These are phyloP conservation scores for Acronicta psi DNA, from an alignment of 2,888 invertebrate species.

Conservation along the genomic window DNA sequence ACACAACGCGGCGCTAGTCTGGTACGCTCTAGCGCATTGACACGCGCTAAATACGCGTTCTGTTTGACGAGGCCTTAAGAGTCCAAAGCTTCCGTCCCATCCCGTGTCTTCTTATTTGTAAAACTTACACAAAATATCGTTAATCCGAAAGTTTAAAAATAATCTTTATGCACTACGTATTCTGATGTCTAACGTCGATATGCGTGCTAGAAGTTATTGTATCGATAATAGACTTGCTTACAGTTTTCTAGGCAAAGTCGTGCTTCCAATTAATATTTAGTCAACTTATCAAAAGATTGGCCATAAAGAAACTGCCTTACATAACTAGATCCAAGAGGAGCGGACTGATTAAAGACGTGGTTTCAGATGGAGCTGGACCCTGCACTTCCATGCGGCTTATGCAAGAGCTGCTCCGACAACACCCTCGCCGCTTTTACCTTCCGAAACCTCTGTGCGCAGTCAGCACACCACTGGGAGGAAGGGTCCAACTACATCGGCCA, in stretches of 20 bases:
- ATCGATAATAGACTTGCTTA: too few relatives aligned
- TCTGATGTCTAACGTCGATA: background rate
- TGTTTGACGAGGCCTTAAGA: too few relatives aligned
- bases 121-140: background rate
- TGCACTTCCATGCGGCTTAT: slow-evolving; percentile 72
- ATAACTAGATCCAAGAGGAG: slow-evolving; percentile 57
- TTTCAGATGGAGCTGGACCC: slow-evolving; percentile 81
- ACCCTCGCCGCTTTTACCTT: slow-evolving; percentile 68
- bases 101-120: too few relatives aligned
- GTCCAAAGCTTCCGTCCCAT: too few relatives aligned
- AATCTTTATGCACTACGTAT: background rate
- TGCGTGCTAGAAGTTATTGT: background rate
- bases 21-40: too few relatives aligned
- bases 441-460: slow-evolving; percentile 67
- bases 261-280: too few relatives aligned
- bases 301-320: slow-evolving; percentile 39
- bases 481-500: slow-evolving; percentile 58
- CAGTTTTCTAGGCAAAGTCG: too few relatives aligned
- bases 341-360: slow-evolving; percentile 79
- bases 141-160: background rate
- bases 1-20: too few relatives aligned
- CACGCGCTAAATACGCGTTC: too few relatives aligned
- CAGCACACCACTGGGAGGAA: slow-evolving; percentile 68
- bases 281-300: slow-evolving; percentile 31
- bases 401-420: slow-evolving; percentile 71